phyloP scores from a whole-genome alignment of 2,113 vertebrate species.

The Cercocebus atys region DNA sequence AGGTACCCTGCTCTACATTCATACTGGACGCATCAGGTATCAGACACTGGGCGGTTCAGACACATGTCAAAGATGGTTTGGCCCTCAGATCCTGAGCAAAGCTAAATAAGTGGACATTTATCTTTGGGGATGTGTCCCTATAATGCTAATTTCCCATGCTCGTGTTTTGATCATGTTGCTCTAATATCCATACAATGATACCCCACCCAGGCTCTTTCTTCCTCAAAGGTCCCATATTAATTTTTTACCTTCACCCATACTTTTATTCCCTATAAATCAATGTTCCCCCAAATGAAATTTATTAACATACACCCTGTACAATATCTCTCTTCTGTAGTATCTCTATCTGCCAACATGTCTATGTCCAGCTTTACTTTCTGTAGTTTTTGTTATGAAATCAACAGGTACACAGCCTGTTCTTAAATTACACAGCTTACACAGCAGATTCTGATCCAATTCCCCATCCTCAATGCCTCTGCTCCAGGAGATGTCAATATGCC shows the following conservation, averaged over 20 bases:
- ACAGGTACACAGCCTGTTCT: neutral
- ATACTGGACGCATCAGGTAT: neutral
- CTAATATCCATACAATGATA: neutral
- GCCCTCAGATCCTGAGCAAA: neutral
- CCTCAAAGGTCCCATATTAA: neutral
- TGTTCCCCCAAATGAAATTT: neutral
- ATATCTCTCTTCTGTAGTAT: neutral
- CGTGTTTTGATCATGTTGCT: neutral
- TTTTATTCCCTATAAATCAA: neutral
- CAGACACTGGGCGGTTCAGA: neutral
- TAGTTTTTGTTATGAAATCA: conserved; percentile 34
- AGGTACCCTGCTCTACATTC: neutral
- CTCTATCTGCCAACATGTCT: neutral
- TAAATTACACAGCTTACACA: neutral
- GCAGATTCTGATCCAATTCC: neutral
- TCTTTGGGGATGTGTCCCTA: neutral
- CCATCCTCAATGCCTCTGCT: neutral
- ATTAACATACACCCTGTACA: neutral
- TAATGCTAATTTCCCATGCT: neutral
- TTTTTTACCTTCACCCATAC: neutral
- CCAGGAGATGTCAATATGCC: neutral
- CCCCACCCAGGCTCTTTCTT: neutral
- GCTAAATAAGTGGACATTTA: neutral
- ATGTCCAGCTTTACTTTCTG: neutral
- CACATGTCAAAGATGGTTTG: neutral